Conservation (phyloP, 2,888 invertebrate genomes). For the Cheilosia impressa region DNA sequence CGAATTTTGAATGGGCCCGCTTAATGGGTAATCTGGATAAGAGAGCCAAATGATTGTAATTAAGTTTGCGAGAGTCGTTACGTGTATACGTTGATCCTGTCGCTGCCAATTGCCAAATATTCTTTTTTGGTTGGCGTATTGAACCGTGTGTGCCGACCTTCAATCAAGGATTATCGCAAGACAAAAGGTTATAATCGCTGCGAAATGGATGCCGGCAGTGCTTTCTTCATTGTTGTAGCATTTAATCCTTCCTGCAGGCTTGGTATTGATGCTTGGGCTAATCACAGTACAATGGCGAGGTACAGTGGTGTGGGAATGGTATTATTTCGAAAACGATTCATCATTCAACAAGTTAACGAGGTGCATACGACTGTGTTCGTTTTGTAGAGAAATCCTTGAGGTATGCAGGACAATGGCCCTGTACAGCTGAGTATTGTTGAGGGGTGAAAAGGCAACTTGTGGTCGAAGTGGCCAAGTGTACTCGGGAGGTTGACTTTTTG, state of each 20-base stretch:
- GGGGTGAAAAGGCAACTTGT: constrained; percentile 34
- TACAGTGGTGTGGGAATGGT: neutral
- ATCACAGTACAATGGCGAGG: constrained; percentile 39
- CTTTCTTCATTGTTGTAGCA: constrained; percentile 54
- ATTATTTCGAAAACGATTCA: neutral
- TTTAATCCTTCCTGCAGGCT: constrained; percentile 56
- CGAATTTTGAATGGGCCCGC: constrained; percentile 62
- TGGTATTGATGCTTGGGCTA: constrained; percentile 27
- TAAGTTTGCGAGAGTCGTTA: constrained; percentile 33
- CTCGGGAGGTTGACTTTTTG: neutral
- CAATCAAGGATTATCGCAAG: constrained; percentile 63
- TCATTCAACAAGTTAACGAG: constrained; percentile 27
- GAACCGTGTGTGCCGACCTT: constrained; percentile 20
- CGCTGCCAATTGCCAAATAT: neutral
- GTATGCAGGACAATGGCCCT: constrained; percentile 32
- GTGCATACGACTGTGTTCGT: neutral
- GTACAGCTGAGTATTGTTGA: neutral
- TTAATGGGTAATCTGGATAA: constrained; percentile 64
- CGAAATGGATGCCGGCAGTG: constrained; percentile 43
- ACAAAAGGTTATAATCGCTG: constrained; percentile 60
- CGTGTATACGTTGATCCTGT: constrained; percentile 34
- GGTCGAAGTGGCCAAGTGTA: constrained; percentile 2
- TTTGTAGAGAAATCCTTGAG: constrained; percentile 1
- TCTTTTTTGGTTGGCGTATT: neutral
- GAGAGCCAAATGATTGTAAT: constrained; percentile 69